These are phyloP conservation scores for Mechanitis mazaeus DNA, from an alignment of 2,888 invertebrate genomes.

Conservation along the genomic window DNA sequence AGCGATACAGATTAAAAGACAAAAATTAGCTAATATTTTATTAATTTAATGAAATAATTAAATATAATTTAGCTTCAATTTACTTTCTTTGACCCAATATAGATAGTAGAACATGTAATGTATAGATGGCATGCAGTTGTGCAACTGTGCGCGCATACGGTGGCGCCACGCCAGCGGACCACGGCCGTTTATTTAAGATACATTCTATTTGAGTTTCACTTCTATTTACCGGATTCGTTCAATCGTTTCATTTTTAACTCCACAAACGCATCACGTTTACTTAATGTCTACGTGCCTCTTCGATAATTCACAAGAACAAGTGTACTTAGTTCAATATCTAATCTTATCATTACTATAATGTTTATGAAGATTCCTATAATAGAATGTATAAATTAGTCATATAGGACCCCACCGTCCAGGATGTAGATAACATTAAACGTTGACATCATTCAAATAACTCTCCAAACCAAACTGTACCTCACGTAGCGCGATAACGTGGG, in stretches of 20 bases:
- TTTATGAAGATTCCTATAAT: slow-evolving; percentile 14
- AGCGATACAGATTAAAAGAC: too few species aligned
- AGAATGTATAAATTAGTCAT: slow-evolving; percentile 30
- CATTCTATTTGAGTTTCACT: slow-evolving; percentile 26
- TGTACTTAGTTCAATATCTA: slow-evolving; percentile 8
- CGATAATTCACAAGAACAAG: slow-evolving; percentile 2
- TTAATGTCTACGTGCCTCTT: neutral
- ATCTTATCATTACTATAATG: slow-evolving; percentile 18
- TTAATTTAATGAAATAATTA: neutral
- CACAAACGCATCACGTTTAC: neutral
- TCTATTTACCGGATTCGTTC: slow-evolving; percentile 15
- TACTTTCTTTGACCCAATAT: slow-evolving; percentile 2
- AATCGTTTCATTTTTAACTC: slow-evolving; percentile 13
- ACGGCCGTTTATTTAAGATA: slow-evolving; percentile 45
- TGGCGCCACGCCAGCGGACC: slow-evolving; percentile 43
- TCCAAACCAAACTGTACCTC: slow-evolving; percentile 26
- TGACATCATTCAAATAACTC: slow-evolving; percentile 50
- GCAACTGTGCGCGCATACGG: slow-evolving; percentile 33
- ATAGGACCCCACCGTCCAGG: slow-evolving; percentile 45
- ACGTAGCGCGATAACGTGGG: slow-evolving; percentile 36
- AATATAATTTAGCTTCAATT: too few species aligned
- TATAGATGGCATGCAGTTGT: slow-evolving; percentile 32
- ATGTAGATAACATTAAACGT: slow-evolving; percentile 65
- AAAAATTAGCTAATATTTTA: too few species aligned
- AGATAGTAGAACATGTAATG: slow-evolving; percentile 17